A percentile compares a stretch with the other conserved stretches of the same genome.
phyloP scores from a whole-genome alignment of 2,113 vertebrate species.

The Actenoides lindsayi region DNA sequence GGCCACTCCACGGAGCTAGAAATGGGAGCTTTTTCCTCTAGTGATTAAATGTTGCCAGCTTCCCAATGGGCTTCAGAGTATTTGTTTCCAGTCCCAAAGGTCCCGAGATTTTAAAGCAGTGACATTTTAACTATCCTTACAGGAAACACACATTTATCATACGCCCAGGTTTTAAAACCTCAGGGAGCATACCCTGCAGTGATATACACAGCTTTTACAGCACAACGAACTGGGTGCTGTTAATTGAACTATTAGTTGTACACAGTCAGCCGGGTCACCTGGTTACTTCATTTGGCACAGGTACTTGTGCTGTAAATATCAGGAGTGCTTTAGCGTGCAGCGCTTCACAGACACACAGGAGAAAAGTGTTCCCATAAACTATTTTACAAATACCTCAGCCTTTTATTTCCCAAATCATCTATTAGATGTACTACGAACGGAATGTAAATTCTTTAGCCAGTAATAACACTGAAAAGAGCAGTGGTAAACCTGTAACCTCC shows the following conservation, averaged over 20 bases:
- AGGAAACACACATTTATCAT: constrained; percentile 11
- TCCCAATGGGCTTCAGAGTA: neutral
- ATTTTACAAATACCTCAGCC: too few relatives aligned
- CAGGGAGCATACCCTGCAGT: neutral
- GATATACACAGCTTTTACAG: neutral
- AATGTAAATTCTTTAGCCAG: neutral
- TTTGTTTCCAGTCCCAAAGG: neutral
- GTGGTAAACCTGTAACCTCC: neutral
- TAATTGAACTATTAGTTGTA: neutral
- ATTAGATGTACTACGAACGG: neutral
- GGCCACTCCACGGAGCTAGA: neutral
- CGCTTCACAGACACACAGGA: neutral
- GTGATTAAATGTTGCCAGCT: neutral
- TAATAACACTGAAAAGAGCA: neutral
- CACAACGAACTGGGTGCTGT: neutral
- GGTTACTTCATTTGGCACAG: neutral
- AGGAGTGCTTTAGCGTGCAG: neutral
- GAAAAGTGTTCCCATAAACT: neutral
- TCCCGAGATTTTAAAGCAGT: neutral
- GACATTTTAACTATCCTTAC: neutral
- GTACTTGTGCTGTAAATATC: neutral
- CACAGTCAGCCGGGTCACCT: neutral
- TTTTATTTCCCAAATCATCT: neutral
- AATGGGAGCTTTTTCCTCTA: neutral
- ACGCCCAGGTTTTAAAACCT: neutral